Evolutionary conservation across 2,888 invertebrate genomes (phyloP), one percentile per base, ranked within the genome.

Genomic region (Rhagonycha lutea): DNA sequence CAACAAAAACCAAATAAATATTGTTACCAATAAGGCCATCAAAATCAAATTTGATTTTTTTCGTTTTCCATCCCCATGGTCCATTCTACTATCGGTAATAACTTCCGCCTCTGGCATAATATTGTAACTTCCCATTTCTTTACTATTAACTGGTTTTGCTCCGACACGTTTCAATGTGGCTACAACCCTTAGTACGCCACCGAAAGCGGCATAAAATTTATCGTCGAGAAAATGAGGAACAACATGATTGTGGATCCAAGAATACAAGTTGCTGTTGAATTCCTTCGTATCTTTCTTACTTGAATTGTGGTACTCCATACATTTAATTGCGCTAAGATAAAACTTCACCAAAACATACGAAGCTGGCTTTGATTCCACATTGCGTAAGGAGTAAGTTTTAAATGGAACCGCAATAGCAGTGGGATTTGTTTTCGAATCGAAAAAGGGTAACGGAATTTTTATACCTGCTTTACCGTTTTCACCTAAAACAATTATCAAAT

Each of bases 401-500:
- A 92, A 89, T 0, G 93, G 93, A 23, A 93, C 81, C 69, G 92
- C 92, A 82, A 93, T 90, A n/a, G 90, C 88, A 32, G 88, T 87
- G 0, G 90, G 89, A n/a, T 87, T 83, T 2, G 83, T 81, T 63
- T 89, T 87, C 86, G 92, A 91, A 81, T 91, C 91, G 60, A 93
- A 89, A 78, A 89, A 89, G 0, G 93, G 93, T 61, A 92, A 84
- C 0, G 92, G 91, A 65, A 92, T 85, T 23, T 83, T 79, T 18
- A 83, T 79, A 47, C 78, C 74, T 0, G 26, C 12, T 70, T 14
- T 68, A 11, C 14, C 72, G n/a, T 8, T 1, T 14, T n/a, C n/a
- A 9, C 26, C 62, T 70, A 11, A 10, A 62, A 1, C 18, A 61
- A 18, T n/a, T 32, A 4, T 32, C n/a, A 32, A 47, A 47, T 47